Evolutionary conservation across 2,113 vertebrate genomes (phyloP).

Genomic region (Daphoenositta chrysoptera): DNA sequence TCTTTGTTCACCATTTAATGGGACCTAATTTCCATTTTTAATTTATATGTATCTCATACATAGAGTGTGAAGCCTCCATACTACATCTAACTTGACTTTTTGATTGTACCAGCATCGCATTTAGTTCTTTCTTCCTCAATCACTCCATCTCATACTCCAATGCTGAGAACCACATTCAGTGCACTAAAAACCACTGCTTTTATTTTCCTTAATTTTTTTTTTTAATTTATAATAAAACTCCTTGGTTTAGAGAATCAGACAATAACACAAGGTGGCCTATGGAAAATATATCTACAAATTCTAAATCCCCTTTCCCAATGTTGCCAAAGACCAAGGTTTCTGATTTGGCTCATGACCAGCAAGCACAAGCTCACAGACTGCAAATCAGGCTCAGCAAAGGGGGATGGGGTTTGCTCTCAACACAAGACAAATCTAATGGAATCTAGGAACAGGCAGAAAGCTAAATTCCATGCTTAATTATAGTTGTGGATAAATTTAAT

Average conservation of each 20-base stretch:
- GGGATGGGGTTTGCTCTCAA: neutral
- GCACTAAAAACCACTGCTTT: neutral
- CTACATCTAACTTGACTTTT: neutral
- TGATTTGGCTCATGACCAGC: neutral
- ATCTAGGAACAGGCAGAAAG: neutral
- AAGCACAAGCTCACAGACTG: neutral
- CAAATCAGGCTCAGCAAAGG: neutral
- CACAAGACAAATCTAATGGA: neutral
- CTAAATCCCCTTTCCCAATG: neutral
- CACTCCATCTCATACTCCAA: neutral
- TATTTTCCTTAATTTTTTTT: neutral
- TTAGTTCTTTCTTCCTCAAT: neutral
- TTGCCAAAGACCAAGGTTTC: neutral
- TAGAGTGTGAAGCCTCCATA: neutral
- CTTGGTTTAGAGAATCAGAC: neutral
- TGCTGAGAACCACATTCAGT: neutral
- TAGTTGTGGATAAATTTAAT: neutral
- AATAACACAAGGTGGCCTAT: neutral
- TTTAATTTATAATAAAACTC: neutral
- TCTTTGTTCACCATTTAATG: neutral
- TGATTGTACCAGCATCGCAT: neutral
- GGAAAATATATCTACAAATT: neutral
- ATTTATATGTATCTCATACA: neutral
- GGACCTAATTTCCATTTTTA: neutral
- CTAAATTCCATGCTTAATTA: neutral